Percentiles rank a stretch among this genome's conserved stretches.
These are phyloP conservation scores for Agrilus planipennis DNA, from an alignment of 1,140 invertebrate species.

Conservation along the genomic window DNA sequence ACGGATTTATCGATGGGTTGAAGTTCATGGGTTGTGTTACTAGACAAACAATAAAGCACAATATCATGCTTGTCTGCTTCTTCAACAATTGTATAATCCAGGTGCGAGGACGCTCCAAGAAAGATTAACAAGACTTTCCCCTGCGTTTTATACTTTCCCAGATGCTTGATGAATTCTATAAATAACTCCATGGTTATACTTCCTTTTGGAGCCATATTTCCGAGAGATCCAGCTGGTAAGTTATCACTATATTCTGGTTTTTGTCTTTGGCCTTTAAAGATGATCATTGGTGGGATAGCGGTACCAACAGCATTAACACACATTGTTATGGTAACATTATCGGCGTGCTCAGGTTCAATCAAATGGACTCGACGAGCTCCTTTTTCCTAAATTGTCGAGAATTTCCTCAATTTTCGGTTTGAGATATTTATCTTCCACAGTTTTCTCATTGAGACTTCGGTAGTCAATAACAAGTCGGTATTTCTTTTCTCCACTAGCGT, in stretches of 20 bases:
- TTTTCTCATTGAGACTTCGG: no score
- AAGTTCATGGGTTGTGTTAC: conserved; percentile 32
- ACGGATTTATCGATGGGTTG: conserved; percentile 33
- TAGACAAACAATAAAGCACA: conserved; percentile 29
- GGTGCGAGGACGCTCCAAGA: conserved; percentile 1
- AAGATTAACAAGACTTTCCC: conserved; percentile 5
- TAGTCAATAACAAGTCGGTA: no score
- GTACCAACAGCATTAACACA: conserved; percentile 16
- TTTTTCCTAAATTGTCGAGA: no score
- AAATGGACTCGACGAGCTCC: conserved; percentile 24
- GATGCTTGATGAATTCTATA: conserved; percentile 22
- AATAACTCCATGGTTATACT: conserved; percentile 2
- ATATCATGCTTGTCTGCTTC: conserved; percentile 24
- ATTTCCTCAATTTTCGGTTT: no score
- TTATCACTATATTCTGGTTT: conserved; percentile 5
- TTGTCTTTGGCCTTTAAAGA: conserved; percentile 6
- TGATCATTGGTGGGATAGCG: conserved; percentile 5
- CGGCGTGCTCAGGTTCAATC: conserved; percentile 24
- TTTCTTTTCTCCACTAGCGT: no score
- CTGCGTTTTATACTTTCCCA: conserved; percentile 22
- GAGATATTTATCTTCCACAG: no score
- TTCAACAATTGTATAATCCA: conserved; percentile 12
- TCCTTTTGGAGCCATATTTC: conserved; percentile 4
- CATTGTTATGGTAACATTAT: conserved; percentile 30
- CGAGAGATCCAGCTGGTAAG: conserved; percentile 5